Conservation (phyloP, 2,888 invertebrate genomes). For the Harpagoxenus sublaevis region DNA sequence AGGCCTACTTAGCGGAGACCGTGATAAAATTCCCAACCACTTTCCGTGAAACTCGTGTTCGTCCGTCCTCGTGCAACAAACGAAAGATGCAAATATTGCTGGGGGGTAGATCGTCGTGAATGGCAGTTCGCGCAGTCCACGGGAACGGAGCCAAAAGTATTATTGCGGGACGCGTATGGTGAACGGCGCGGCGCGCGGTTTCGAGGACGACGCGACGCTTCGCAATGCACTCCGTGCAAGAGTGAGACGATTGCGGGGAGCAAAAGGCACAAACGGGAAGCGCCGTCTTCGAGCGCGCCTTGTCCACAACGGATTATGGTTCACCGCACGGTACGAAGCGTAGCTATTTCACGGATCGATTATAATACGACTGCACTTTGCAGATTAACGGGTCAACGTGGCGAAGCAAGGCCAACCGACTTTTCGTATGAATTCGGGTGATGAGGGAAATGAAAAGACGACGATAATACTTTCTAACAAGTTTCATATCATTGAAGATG, state of each 20-base stretch:
- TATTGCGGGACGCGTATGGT: slow-evolving; percentile 45
- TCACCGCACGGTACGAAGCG: not conserved
- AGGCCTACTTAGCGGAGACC: slow-evolving; percentile 78
- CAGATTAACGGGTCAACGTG: slow-evolving; percentile 37
- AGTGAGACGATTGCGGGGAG: slow-evolving; percentile 29
- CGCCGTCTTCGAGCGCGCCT: slow-evolving; percentile 3
- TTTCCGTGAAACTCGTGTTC: not conserved
- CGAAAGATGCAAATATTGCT: not conserved
- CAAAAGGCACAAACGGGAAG: not conserved
- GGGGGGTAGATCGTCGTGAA: not conserved
- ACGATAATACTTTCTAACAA: slow-evolving; percentile 2
- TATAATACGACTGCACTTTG: slow-evolving; percentile 54
- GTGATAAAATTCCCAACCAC: slow-evolving; percentile 68
- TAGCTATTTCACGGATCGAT: slow-evolving; percentile 48
- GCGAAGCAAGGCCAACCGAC: not conserved
- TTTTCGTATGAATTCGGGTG: not conserved
- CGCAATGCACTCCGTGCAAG: slow-evolving; percentile 23
- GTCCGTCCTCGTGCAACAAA: not conserved
- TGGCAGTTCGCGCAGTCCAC: slow-evolving; percentile 29
- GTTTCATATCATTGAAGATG: not conserved
- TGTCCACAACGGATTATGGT: not conserved
- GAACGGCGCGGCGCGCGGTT: slow-evolving; percentile 2
- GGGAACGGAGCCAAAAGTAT: slow-evolving; percentile 71
- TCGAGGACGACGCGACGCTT: slow-evolving; percentile 29
- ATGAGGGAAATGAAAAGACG: not conserved